Conservation (phyloP, 2,113 vertebrate species). For the Nycticorax nycticorax region DNA sequence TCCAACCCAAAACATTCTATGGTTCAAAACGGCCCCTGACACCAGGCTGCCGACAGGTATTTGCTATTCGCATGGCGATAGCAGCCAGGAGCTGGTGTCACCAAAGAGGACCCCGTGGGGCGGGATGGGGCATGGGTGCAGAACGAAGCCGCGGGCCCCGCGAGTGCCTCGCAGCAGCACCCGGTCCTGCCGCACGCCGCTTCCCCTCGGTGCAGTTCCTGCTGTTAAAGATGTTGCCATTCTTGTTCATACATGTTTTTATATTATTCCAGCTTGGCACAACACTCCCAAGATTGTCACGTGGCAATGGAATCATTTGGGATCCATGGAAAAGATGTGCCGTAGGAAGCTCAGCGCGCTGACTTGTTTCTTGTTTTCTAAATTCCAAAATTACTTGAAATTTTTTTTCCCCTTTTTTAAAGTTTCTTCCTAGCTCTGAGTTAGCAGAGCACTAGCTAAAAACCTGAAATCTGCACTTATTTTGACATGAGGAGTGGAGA, state of each 20-base stretch:
- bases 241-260: neutral
- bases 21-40: neutral
- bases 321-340: neutral
- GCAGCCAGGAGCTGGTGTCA: neutral
- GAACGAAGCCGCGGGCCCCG: neutral
- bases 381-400: neutral
- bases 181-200: neutral
- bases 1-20: too few relatives aligned
- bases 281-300: neutral
- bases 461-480: neutral
- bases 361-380: neutral
- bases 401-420: neutral
- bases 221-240: neutral
- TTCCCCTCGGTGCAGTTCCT: neutral
- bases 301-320: neutral
- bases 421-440: neutral
- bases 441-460: neutral
- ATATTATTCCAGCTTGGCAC: neutral
- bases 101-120: fast-evolving
- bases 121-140: neutral
- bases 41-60: fast-evolving
- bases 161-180: neutral
- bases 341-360: neutral
- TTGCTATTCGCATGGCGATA: fast-evolving
- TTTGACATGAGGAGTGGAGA: neutral